Evolutionary conservation across 2,797 vertebrate species (phyloP), one percentile per base, ranked within the genome.

Genomic region (Arctocebus calabarensis): DNA sequence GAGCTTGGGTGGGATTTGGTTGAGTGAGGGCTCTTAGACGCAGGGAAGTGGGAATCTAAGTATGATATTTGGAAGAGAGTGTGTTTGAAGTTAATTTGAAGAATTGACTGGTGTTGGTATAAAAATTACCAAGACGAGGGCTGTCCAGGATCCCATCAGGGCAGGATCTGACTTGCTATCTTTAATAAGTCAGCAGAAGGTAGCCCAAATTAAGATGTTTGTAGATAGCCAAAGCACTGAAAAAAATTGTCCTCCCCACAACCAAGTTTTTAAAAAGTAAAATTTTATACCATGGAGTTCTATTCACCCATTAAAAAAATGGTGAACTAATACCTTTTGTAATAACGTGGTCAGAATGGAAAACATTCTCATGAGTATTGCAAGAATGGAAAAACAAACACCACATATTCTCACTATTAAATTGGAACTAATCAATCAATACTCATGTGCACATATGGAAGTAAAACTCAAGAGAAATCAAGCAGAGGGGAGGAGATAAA

Each of bases 231-330:
- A 79, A 79, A 90, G 34, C 29, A 81, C 79, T 55, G 57, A 48
- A 74, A 23, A 68, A 68, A 29, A 59, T 55, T 95, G 40, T 91
- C 12, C 2, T 82, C 23, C 14, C 32, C 34, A 70, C 34, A 81
- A 14, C n/a, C n/a, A 19, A 87, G 32, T 75, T 62, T 62, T 57
- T 88, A 85, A 85, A 88, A 95, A 92, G 27, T 37, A 34, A 94
- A 78, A 78, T 1, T 48, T 48, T 48, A 48, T 48, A 48, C 48
- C 48, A 48, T 48, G 13, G 48, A 48, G 48, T 48, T 48, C 14
- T 48, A 14, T 12, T 48, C 48, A 48, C 48, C 14, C 13, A 48
- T 48, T 48, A 14, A 48, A 48, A 48, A 48, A 48, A 48, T 48
- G 3, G 48, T 48, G 13, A 14, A 48, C 48, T 13, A 48, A 48